Evolutionary conservation across 2,888 invertebrate genomes (phyloP).

Genomic region (Pristionchus japonicus): DNA sequence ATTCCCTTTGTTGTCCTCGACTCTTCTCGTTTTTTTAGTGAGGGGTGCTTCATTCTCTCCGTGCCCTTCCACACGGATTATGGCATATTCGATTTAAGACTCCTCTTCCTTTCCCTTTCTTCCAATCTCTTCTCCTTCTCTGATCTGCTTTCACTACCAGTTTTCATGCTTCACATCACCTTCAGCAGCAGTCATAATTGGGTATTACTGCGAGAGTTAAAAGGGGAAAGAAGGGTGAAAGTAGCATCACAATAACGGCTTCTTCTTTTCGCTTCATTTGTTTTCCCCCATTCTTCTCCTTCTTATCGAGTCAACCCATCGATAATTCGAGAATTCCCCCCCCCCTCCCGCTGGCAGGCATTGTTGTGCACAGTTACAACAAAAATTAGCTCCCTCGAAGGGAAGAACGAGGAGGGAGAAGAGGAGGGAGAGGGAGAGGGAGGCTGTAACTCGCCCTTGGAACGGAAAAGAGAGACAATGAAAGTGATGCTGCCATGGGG

Average conservation of each 20-base stretch:
- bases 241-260: neutral
- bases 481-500: slow-evolving; percentile 34
- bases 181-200: neutral
- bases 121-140: neutral
- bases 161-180: neutral
- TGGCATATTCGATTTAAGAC: slow-evolving; percentile 32
- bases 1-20: slow-evolving; percentile 15
- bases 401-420: neutral
- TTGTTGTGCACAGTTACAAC: slow-evolving; percentile 26
- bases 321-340: slow-evolving; percentile 26
- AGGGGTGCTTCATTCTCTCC: neutral
- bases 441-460: slow-evolving; percentile 32
- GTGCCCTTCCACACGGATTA: slow-evolving; percentile 17
- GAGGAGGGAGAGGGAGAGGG: neutral
- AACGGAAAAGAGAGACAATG: slow-evolving; percentile 8
- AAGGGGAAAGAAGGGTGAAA: neutral
- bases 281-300: neutral
- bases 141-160: slow-evolving; percentile 35
- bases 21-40: neutral
- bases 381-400: neutral
- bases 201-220: neutral
- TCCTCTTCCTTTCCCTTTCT: neutral
- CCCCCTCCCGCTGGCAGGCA: slow-evolving; percentile 1
- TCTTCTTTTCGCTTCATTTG: neutral
- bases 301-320: neutral